phyloP scores from a whole-genome alignment of 2,888 invertebrate species.

The Eupithecia abbreviata region DNA sequence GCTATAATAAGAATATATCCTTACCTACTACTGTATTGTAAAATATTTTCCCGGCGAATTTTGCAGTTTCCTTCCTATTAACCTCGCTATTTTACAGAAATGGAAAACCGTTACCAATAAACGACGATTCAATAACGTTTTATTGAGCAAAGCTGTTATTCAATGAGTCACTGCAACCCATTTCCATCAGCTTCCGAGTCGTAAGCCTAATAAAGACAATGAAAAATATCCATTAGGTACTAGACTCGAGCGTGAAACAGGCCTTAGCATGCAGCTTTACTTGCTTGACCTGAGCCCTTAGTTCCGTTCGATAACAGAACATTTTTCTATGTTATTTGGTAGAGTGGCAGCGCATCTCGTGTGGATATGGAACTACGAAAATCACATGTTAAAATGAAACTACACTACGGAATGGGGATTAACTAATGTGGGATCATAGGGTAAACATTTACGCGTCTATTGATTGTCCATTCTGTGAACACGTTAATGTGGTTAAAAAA shows the following conservation, averaged over 20 bases:
- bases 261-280: not conserved
- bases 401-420: too few relatives aligned
- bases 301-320: too few relatives aligned
- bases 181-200: constrained; percentile 57
- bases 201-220: constrained; percentile 58
- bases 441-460: not conserved
- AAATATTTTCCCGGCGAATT: not conserved
- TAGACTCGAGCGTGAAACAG: not conserved
- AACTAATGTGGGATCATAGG: too few relatives aligned
- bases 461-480: not conserved
- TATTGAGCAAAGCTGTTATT: not conserved
- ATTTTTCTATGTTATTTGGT: too few relatives aligned
- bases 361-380: too few relatives aligned
- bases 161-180: constrained; percentile 47
- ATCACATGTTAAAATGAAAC: too few relatives aligned
- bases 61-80: not conserved
- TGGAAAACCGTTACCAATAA: constrained; percentile 27
- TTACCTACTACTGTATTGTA: not conserved
- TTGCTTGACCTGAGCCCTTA: not conserved
- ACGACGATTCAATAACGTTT: not conserved
- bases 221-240: constrained; percentile 52
- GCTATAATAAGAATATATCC: not conserved
- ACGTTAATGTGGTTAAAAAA: too few relatives aligned
- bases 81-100: constrained; percentile 2
- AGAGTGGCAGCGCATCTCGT: too few relatives aligned